Percentiles rank a stretch among this genome's conserved stretches.
Conservation (phyloP, 2,888 invertebrate genomes). For the Metallyticus violacea region DNA sequence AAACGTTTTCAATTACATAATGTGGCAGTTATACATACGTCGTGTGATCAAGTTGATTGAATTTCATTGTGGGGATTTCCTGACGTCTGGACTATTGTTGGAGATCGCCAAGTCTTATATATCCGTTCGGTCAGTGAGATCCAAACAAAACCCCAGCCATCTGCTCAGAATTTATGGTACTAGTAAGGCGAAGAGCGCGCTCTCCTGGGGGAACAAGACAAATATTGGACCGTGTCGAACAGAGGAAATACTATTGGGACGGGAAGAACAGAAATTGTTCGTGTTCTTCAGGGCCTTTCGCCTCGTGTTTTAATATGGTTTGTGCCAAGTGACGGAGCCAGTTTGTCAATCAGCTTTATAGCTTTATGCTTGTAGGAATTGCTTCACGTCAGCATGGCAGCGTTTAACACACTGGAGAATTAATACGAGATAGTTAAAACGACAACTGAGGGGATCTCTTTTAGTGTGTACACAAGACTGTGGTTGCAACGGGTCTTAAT, state of each 20-base stretch:
- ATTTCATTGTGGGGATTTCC: neutral
- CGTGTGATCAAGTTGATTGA: neutral
- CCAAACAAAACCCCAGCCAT: slow-evolving; percentile 1
- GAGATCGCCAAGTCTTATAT: neutral
- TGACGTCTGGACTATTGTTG: neutral
- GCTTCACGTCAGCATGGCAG: too few relatives aligned
- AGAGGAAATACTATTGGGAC: slow-evolving; percentile 3
- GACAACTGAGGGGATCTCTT: too few relatives aligned
- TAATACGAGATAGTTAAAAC: too few relatives aligned
- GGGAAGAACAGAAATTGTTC: neutral
- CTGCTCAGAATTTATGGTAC: slow-evolving; percentile 3
- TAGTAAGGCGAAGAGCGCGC: neutral
- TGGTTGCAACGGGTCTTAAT: too few relatives aligned
- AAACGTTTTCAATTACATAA: neutral
- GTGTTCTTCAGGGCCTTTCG: neutral
- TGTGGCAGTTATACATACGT: neutral
- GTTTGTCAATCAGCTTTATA: neutral
- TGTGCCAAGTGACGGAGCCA: neutral
- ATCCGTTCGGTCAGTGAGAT: neutral
- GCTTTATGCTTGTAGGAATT: neutral
- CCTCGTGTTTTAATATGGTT: neutral
- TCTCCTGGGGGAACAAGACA: neutral
- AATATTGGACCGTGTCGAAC: slow-evolving; percentile 13
- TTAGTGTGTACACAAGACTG: too few relatives aligned
- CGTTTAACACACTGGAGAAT: neutral